phyloP scores from a whole-genome alignment of 2,888 invertebrate genomes.

The Monoplex corrugatus region DNA sequence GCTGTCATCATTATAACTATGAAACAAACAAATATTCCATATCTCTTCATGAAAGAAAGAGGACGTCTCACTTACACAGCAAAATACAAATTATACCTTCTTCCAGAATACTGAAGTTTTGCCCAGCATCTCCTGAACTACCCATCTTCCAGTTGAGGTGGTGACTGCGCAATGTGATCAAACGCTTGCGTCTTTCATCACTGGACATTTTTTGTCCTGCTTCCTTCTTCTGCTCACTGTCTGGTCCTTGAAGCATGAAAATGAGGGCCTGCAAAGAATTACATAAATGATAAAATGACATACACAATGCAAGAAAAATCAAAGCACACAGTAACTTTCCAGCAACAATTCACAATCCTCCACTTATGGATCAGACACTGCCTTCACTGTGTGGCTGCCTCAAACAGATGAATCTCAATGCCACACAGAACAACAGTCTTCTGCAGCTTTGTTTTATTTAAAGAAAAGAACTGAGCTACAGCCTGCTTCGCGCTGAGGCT shows the following conservation, averaged over 20 bases:
- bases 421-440: too few species aligned
- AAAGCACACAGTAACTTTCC: background rate
- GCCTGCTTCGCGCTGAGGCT: too few species aligned
- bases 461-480: too few species aligned
- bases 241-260: constrained; percentile 69
- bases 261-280: constrained; percentile 64
- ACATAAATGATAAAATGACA: background rate
- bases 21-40: too few species aligned
- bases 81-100: too few species aligned
- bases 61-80: too few species aligned
- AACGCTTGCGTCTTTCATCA: constrained; percentile 64
- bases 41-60: too few species aligned
- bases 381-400: too few species aligned
- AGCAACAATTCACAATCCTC: too few species aligned
- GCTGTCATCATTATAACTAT: background rate
- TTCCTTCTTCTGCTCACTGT: constrained; percentile 59
- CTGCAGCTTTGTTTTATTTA: too few species aligned
- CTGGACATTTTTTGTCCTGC: constrained; percentile 61
- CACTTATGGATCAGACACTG: too few species aligned
- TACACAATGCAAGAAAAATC: background rate
- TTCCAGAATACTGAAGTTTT: constrained; percentile 64
- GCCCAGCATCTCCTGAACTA: constrained; percentile 61
- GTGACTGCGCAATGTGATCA: constrained; percentile 70
- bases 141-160: constrained; percentile 67
- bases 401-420: too few species aligned